Conservation (phyloP, 2,797 vertebrate genomes). For the Lacerta bilineata region DNA sequence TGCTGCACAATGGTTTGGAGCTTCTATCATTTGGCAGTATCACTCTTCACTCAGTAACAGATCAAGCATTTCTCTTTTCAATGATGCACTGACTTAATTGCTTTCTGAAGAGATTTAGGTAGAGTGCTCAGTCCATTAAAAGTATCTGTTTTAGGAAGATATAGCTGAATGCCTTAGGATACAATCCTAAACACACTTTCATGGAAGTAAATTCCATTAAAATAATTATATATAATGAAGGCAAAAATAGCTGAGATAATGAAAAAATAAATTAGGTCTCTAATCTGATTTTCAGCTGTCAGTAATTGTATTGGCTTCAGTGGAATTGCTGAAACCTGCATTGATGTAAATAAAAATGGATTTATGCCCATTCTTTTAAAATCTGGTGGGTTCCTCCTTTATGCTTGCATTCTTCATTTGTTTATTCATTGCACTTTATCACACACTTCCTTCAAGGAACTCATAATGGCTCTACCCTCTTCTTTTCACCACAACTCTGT, state of each 20-base stretch:
- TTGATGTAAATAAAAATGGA: conserved; percentile 7
- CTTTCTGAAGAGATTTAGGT: conserved; percentile 36
- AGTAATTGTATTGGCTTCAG: conserved; percentile 32
- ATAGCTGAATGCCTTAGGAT: background rate
- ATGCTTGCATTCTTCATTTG: conserved; percentile 4
- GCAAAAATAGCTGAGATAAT: conserved; percentile 42
- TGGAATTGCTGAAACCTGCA: conserved; percentile 27
- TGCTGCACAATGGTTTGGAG: conserved; percentile 6
- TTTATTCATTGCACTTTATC: background rate
- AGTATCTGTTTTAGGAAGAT: background rate
- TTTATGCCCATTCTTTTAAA: conserved; percentile 47
- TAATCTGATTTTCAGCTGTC: background rate
- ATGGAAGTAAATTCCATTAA: background rate
- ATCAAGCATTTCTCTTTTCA: background rate
- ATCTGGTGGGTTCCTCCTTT: conserved; percentile 8
- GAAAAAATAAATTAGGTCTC: conserved; percentile 41
- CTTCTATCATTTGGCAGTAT: background rate
- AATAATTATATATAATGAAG: background rate
- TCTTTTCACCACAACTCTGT: background rate
- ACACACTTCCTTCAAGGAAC: background rate
- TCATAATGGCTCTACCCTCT: background rate
- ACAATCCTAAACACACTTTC: background rate
- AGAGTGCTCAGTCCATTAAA: conserved; percentile 32
- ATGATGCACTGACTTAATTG: background rate
- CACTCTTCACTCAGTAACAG: conserved; percentile 19